Evolutionary conservation across 1,140 invertebrate genomes (phyloP), one percentile per base, ranked within the genome.

Genomic region (Eurosta solidaginis): DNA sequence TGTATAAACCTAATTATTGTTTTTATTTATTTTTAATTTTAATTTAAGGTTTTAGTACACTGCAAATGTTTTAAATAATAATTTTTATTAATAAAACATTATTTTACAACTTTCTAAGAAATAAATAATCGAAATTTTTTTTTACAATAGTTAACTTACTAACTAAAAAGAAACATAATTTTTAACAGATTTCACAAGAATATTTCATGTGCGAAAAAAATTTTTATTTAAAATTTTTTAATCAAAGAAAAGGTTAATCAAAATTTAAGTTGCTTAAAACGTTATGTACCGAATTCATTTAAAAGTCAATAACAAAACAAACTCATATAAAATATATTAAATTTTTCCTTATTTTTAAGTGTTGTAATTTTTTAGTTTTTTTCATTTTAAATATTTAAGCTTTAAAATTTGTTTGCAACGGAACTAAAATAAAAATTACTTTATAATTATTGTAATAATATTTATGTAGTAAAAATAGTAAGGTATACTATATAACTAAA

Each of bases 51-150:
- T 63, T 68, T 68, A 68, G 59, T 68, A 68, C 59, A 68, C 36
- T 68, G 59, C 59, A 29, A 68, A 68, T 33, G 29, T 40, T 68
- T 14, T 68, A 68, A 68, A 68, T 68, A 68, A 68, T 68, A 68
- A 68, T 68, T n/a, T n/a, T n/a, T n/a, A 68, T 68, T 68, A 40
- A 40, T 68, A 29, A 68, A 68, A 68, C 29, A 68, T 33, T 68
- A 68, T 68, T 68, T 68, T 68, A 68, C 59, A 68, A 40, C 40
- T 68, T 68, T 68, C 59, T 68, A 68, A 40, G 40, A 68, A 68
- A 68, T 68, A 68, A 68, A 68, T 68, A 68, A 68, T 40, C 33
- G 33, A 40, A 40, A n/a, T n/a, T n/a, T 68, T 20, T 68, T 68
- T 68, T 68, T 68, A 68, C 59, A 40, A 9, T 68, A 68, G 40